Base-by-base conservation (phyloP, 2,797 vertebrate species). In the Catharus ustulatus region DNA sequence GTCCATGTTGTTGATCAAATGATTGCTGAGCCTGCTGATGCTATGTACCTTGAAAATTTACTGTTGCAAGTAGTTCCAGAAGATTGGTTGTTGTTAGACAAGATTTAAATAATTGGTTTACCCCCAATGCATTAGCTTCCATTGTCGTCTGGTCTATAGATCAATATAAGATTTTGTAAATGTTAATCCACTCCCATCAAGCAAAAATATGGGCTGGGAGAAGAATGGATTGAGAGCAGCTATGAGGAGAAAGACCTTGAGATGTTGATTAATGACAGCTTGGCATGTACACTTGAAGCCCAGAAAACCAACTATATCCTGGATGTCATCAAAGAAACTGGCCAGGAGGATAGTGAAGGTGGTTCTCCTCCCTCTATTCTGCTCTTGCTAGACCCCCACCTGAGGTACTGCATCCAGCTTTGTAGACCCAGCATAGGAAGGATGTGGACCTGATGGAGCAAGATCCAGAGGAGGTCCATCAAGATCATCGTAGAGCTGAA, bases 311-410 rank as follows among this genome's bases (percentile, higher is more conserved):
- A 0, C 13, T 32, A 1, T 55, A 48, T 27, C 32, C 36, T 62
- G 32, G 19, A 32, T 9, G 10, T 42, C 49, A 36, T 49, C 2
- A 9, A 49, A 69, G 32, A n/a, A 69, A 43, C 10, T 2, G 4
- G 9, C 6, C 55, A 62, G 7, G 11, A 30, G 23, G 23, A n/a
- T 26, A 21, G 21, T 13, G 24, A 71, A 49, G 29, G 17, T 30
- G 16, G 13, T 61, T 77, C 15, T 76, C 5, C n/a, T 38, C 30
- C 30, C 24, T 71, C 12, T 58, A 22, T 18, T 40, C 38, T 38
- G 11, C 7, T 21, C 22, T 29, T 29, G 2, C 43, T 42, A 48
- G 52, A n/a, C 5, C 0, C 0, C 22, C 9, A n/a, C 8, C 5
- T 24, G 13, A 11, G 46, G 6, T 17, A 7, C 11, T 61, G 36